Percentiles rank a stretch among this genome's conserved stretches.
Evolutionary conservation across 2,888 invertebrate genomes (phyloP).

Genomic region (Onthophagus sagittarius): DNA sequence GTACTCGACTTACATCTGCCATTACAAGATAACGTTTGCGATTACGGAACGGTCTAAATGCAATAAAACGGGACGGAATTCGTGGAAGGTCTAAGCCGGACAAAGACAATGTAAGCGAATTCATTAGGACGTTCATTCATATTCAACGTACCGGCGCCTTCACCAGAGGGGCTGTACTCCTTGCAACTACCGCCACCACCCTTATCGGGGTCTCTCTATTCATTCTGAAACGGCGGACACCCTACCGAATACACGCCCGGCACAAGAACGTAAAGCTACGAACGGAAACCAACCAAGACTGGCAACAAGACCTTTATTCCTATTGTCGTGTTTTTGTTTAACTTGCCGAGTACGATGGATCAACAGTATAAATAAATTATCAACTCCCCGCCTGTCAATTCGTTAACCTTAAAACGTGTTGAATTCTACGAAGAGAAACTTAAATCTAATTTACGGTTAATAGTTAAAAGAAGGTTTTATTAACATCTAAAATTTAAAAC

Average conservation of each 20-base stretch:
- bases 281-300: slow-evolving; percentile 1
- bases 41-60: slow-evolving; percentile 20
- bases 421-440: background rate
- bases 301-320: slow-evolving; percentile 6
- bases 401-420: background rate
- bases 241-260: background rate
- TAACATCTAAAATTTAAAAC: background rate
- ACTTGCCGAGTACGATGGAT: background rate
- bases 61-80: slow-evolving; percentile 26
- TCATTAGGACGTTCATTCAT: slow-evolving; percentile 30
- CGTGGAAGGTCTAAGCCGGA: slow-evolving; percentile 22
- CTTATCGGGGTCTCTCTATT: background rate
- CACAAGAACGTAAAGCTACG: background rate
- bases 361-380: background rate
- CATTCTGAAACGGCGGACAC: background rate
- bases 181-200: slow-evolving; percentile 6
- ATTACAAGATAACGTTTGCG: slow-evolving; percentile 22
- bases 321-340: background rate
- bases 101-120: slow-evolving; percentile 29
- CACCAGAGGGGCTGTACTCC: slow-evolving; percentile 14
- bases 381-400: background rate
- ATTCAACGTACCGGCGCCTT: slow-evolving; percentile 23
- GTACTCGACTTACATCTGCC: slow-evolving; percentile 16
- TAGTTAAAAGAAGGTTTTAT: no score
- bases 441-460: no score